A percentile compares a stretch with the other conserved stretches of the same genome.
Conservation (phyloP, 2,888 invertebrate species). For the Odontothrips loti region DNA sequence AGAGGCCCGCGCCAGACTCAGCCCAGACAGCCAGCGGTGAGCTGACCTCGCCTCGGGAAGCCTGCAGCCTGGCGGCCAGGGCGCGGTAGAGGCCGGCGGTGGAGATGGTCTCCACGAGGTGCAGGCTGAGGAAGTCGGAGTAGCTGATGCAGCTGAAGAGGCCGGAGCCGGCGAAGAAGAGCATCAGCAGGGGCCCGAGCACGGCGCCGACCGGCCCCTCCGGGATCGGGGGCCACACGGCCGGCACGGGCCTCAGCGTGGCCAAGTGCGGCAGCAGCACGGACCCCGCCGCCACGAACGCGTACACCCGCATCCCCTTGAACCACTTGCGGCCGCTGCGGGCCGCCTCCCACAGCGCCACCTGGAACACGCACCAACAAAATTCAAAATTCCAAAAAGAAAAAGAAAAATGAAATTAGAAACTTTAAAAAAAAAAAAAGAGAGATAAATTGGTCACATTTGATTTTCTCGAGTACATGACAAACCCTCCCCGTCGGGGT, state of each 20-base stretch:
- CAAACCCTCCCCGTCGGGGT: no score
- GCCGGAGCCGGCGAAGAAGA: not conserved
- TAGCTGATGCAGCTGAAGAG: not conserved
- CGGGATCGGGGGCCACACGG: not conserved
- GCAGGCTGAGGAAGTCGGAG: slow-evolving; percentile 9
- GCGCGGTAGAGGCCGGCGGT: not conserved
- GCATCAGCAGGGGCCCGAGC: not conserved
- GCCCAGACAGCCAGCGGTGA: not conserved
- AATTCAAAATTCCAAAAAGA: not conserved
- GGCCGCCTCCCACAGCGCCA: not conserved
- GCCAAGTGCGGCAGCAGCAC: not conserved
- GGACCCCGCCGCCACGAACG: not conserved
- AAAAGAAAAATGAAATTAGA: not conserved
- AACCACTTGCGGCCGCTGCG: not conserved
- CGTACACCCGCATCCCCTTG: not conserved
- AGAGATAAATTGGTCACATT: no score
- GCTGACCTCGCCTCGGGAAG: not conserved
- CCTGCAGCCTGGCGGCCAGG: not conserved
- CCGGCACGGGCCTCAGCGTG: not conserved
- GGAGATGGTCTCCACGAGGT: not conserved
- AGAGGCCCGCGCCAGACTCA: no score
- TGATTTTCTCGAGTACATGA: no score
- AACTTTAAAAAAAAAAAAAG: no score
- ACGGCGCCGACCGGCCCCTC: not conserved
- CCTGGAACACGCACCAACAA: not conserved